A percentile compares a stretch with the other conserved stretches of the same genome.
phyloP scores from a whole-genome alignment of 2,797 vertebrate genomes.

The Cheirogaleus major region DNA sequence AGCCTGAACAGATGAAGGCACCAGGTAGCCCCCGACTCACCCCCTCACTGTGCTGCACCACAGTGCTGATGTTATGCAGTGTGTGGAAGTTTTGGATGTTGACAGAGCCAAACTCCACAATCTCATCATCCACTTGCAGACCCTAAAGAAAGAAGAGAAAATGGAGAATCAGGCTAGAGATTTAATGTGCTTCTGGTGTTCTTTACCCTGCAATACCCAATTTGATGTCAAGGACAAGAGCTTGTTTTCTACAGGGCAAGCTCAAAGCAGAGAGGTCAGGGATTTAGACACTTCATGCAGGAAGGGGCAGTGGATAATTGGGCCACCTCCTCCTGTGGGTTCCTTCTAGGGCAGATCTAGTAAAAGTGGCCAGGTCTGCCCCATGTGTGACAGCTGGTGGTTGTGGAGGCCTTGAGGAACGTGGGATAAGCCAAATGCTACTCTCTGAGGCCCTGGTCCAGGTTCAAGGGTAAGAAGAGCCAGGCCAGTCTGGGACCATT shows the following conservation, averaged over 20 bases:
- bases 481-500: not conserved
- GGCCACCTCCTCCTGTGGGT: not conserved
- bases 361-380: not conserved
- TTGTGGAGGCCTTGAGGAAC: not conserved
- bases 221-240: not conserved
- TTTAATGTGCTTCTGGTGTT: not conserved
- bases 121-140: constrained; percentile 92
- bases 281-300: not conserved
- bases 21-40: constrained; percentile 84
- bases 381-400: not conserved
- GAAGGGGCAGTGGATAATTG: not conserved
- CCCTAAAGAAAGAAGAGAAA: constrained; percentile 87
- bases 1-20: not conserved
- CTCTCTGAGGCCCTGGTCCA: not conserved
- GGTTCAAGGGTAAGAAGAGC: not conserved
- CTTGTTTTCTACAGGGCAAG: not conserved
- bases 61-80: constrained; percentile 93
- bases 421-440: not conserved
- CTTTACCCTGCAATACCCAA: not conserved
- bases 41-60: constrained; percentile 97
- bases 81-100: constrained; percentile 94
- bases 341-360: not conserved
- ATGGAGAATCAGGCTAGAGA: not conserved
- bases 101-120: constrained; percentile 95
- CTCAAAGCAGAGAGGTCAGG: not conserved